phyloP scores from a whole-genome alignment of 2,113 vertebrate species.

The Sitta europaea region DNA sequence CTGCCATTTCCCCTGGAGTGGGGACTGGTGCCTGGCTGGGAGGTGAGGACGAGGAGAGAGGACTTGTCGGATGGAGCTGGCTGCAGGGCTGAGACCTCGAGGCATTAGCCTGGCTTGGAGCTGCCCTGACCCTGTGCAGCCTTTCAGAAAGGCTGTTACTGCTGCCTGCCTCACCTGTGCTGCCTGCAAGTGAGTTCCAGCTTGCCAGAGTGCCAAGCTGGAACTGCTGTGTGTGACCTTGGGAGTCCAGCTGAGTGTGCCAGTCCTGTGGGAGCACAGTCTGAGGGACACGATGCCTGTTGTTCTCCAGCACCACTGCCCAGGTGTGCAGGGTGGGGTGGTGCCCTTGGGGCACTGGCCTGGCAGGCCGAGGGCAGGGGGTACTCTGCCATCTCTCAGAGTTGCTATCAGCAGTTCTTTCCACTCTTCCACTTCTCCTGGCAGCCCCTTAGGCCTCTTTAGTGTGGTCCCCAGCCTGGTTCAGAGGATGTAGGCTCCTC shows the following conservation, averaged over 20 bases:
- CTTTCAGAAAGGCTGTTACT: background rate
- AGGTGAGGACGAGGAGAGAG: background rate
- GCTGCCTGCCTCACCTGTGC: background rate
- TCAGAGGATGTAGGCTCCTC: background rate
- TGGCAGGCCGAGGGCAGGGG: background rate
- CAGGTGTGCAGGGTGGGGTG: rapidly evolving
- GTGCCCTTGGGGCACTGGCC: background rate
- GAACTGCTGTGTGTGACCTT: rapidly evolving
- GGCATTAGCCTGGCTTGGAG: background rate
- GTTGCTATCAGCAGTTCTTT: rapidly evolving
- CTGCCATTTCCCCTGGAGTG: background rate
- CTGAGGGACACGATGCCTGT: rapidly evolving
- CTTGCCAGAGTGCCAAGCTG: background rate
- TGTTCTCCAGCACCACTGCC: background rate
- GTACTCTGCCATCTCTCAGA: background rate
- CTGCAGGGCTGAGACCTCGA: background rate
- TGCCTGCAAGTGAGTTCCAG: background rate
- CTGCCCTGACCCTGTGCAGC: background rate
- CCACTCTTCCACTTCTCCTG: background rate
- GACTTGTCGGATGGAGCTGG: background rate
- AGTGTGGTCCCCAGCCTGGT: background rate
- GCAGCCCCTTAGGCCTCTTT: background rate
- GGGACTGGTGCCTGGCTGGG: background rate
- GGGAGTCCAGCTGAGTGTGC: background rate
- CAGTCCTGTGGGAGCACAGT: background rate